Evolutionary conservation across 2,888 invertebrate genomes (phyloP).

Genomic region (Petrophora chlorosata): DNA sequence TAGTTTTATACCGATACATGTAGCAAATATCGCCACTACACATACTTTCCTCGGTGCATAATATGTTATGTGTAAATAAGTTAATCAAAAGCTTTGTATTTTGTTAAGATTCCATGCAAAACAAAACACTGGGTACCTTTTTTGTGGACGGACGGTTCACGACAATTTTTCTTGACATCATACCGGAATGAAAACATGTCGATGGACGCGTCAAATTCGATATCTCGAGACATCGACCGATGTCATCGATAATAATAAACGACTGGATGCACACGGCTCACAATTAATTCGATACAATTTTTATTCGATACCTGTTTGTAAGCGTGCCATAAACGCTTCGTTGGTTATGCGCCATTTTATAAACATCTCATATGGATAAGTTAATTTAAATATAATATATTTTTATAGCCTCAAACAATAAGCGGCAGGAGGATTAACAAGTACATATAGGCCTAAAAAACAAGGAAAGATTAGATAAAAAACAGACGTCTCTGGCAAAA

Average conservation of each 20-base stretch:
- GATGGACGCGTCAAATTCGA: conserved; percentile 45
- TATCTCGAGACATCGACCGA: conserved; percentile 40
- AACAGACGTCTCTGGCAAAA: no score
- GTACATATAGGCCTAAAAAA: no score
- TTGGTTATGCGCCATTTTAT: conserved; percentile 22
- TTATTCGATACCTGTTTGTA: conserved; percentile 30
- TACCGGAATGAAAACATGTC: conserved; percentile 49
- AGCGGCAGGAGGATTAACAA: neutral
- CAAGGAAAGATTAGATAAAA: no score
- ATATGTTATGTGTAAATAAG: no score
- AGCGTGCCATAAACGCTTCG: conserved; percentile 33
- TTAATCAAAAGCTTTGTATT: neutral
- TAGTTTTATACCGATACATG: no score
- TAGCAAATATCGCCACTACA: no score
- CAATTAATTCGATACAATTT: conserved; percentile 41
- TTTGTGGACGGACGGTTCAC: conserved; percentile 19
- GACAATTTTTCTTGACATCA: conserved; percentile 29
- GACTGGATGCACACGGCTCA: conserved; percentile 43
- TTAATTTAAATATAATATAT: neutral
- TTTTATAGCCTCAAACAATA: neutral
- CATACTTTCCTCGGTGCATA: no score
- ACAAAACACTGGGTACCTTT: conserved; percentile 13
- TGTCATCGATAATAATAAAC: conserved; percentile 41
- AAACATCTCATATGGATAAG: conserved; percentile 3
- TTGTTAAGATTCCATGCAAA: conserved; percentile 6